phyloP scores from a whole-genome alignment of 2,113 vertebrate genomes.

The Phainopepla nitens region DNA sequence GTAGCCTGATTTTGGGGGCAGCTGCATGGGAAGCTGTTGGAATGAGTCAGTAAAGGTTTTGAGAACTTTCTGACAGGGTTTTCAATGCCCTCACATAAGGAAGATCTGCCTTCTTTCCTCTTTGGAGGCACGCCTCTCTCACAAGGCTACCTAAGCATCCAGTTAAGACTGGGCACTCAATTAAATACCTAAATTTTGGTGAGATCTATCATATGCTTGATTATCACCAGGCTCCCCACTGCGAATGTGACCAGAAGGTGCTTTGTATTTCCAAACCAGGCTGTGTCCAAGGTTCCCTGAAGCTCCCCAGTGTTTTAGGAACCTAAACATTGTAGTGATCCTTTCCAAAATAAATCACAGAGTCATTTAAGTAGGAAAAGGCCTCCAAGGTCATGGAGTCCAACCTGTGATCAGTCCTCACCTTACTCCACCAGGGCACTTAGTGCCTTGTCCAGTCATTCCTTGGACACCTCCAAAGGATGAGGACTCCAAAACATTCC shows the following conservation, averaged over 20 bases:
- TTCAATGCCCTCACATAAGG: fast-evolving
- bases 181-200: background rate
- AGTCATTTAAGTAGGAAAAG: background rate
- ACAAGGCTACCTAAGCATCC: background rate
- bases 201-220: background rate
- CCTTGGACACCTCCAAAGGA: background rate
- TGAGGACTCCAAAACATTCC: background rate
- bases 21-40: background rate
- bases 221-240: background rate
- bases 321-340: background rate
- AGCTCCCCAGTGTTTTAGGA: background rate
- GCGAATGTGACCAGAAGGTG: background rate
- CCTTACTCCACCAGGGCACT: background rate
- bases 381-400: background rate
- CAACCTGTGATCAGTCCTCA: background rate
- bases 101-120: background rate
- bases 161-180: background rate
- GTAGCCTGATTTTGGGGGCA: background rate
- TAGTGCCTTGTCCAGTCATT: background rate
- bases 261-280: background rate
- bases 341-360: background rate
- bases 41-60: background rate
- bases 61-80: background rate
- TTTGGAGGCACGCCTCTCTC: background rate
- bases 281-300: background rate